Evolutionary conservation across 2,113 vertebrate species (phyloP), one percentile per base, ranked within the genome.

Genomic region (Tricholaema leucomelas): DNA sequence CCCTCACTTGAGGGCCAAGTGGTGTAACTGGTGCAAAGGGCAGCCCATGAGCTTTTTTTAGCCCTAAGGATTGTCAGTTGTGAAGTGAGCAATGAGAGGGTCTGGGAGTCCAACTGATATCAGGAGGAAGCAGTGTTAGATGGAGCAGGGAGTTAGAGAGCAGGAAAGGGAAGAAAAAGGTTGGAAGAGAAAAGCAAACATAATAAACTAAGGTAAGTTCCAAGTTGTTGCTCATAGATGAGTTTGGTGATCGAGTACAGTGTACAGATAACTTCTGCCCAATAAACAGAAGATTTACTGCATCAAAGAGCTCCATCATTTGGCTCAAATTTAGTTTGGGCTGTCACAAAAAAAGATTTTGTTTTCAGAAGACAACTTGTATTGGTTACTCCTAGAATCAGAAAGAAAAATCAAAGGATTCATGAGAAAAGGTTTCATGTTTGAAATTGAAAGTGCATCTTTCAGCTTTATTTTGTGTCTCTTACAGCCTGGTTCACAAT

Each of bases 61-160:
- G 18, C 25, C 33, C 63, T 30, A 5, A 20, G n/a, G 70, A n/a
- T 25, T 40, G 42, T 42, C 30, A 71, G 21, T 30, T 6, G 1
- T 48, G 52, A 76, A 30, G 42, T 27, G 30, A 24, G 28, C 40
- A 31, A 10, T 35, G 19, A 46, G 36, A 59, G 8, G 25, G 15
- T 21, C 33, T 63, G 46, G 35, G 27, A 73, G 27, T 56, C 35
- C 15, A 58, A 3, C 0, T 0, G 27, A 17, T 19, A 21, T 30
- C 59, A 54, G n/a, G 24, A 80, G 6, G 59, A 60, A 85, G 74
- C 36, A 40, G 69, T n/a, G 50, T 38, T 27, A 64, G 56, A 28
- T 20, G 28, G 25, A 59, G 24, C 9, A 20, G 16, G 35, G 33
- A 36, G 35, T 7, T 15, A 36, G 21, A 44, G 65, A 71, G 66